These are phyloP conservation scores for Setipinna tenuifilis DNA, from an alignment of 2,797 vertebrate genomes.

Conservation along the genomic window DNA sequence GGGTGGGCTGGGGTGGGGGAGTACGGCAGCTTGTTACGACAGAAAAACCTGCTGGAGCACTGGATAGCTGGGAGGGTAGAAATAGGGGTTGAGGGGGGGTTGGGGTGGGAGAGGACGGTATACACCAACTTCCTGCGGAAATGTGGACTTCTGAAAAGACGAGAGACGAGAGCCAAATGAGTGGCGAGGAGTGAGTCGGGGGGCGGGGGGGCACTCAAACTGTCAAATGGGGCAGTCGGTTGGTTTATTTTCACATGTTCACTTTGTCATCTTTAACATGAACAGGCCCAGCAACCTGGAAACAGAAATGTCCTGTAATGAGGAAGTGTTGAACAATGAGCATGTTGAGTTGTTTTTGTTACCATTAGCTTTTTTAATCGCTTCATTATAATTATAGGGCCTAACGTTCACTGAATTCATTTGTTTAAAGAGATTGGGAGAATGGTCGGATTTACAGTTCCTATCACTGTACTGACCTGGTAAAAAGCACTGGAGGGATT, in stretches of 20 bases:
- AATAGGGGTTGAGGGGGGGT: neutral
- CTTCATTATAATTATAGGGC: neutral
- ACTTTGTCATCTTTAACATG: slow-evolving; percentile 4
- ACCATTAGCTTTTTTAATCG: slow-evolving; percentile 7
- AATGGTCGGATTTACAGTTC: neutral
- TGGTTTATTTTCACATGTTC: slow-evolving; percentile 11
- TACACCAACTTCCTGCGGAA: slow-evolving; percentile 4
- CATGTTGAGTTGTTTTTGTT: neutral
- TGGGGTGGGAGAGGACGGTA: neutral
- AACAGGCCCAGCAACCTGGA: neutral
- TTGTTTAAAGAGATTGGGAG: neutral
- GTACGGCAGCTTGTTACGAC: neutral
- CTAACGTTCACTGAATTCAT: neutral
- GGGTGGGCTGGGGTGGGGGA: slow-evolving; percentile 49
- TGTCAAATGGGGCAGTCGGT: neutral
- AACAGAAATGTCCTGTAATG: neutral
- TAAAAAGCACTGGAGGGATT: neutral
- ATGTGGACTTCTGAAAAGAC: neutral
- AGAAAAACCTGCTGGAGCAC: neutral
- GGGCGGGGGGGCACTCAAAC: neutral
- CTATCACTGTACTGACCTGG: neutral
- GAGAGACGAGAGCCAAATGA: too few species aligned
- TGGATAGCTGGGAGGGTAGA: neutral
- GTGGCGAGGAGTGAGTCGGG: neutral
- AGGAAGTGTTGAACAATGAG: neutral